Evolutionary conservation across 92 coral and sea anemone genomes (phyloP), one percentile per base, ranked within the genome.

Genomic region (Bergia puertoricense): DNA sequence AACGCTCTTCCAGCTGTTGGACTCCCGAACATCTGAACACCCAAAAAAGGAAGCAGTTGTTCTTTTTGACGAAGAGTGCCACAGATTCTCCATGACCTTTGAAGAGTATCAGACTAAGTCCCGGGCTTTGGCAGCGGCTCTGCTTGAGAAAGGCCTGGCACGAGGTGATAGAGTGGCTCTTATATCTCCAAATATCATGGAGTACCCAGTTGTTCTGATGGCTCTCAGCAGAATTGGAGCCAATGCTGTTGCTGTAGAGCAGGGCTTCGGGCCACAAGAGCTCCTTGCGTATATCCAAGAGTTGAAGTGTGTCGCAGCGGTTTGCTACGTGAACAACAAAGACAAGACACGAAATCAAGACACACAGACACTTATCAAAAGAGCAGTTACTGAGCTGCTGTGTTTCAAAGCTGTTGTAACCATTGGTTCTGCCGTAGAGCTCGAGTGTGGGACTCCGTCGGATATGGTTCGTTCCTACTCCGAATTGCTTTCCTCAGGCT

Each of bases 111-210:
- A 79, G 20, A 79, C 66, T 20, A 51, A 57, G 65, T 79, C 83
- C 83, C 83, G 51, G 69, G 40, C 38, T 37, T 57, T 79, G 23
- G 83, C 83, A 42, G 56, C 54, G 15, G 83, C 69, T 57, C 14
- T 79, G 68, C 39, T 79, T n/a, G 83, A 79, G 10, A 56, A 54
- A 56, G 85, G 85, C 73, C 48, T 80, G 46, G 85, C 2, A 38
- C 8, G 46, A 8, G 72, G 30, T 54, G 85, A 80, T 23, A 80
- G 40, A 56, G 85, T 80, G 16, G 72, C 42, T 13, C 14, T 48
- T 14, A 56, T 80, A 38, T 80, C 68, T 8, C 72, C 85, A 2
- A 80, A 80, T 71, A 80, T 23, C 14, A 43, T 54, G 69, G n/a
- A 80, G 41, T 56, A 59, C 20, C 69, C 85, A 8, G 72, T 80